Evolutionary conservation across 1,140 invertebrate species (phyloP), one percentile per base, ranked within the genome.

Genomic region (Cyclargus thomasi): DNA sequence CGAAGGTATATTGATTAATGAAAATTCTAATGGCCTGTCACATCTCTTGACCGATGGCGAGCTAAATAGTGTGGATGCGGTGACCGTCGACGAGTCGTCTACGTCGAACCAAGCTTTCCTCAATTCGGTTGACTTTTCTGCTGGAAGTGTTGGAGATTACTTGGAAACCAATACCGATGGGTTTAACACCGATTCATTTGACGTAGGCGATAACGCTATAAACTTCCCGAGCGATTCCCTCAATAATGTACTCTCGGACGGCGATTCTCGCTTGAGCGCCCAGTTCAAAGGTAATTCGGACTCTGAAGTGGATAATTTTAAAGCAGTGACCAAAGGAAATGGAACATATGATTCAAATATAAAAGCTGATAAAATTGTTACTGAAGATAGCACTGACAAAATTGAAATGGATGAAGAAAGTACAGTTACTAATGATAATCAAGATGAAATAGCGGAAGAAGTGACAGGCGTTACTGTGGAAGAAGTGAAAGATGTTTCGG

Each of bases 201-300:
- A 90, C 72, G 81, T 89, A 18, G 86, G 85, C n/a, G 88, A 88
- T 63, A 88, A 88, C 55, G 85, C 83, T 7, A 83, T 86, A 18
- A 87, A 79, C 22, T 89, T 85, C 62, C 84, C 82, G 62, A 88
- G 80, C 65, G 85, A 87, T 63, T 83, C 84, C 47, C 66, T 88
- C 55, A 87, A 81, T 64, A 85, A 84, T 67, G 79, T 80, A 62
- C 76, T 86, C 22, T 82, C 82, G n/a, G 87, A 90, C 62, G 79
- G 80, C 23, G 83, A 90, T 69, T 87, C 86, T 1, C 78, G 80
- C 17, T 75, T 85, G 8, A 83, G 83, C 71, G 80, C 74, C 47
- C 78, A 71, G 17, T 83, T 79, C 67, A 84, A 85, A 80, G 74
- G 68, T 10, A 64, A 68, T 18, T 79, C 79, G 62, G 83, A 88